phyloP scores from a whole-genome alignment of 2,113 vertebrate genomes.

The zebrafish (Danio rerio) region GRCz12tu NC_133181.1:38625501-38626000 shows the following conservation, averaged over 20 bases:
- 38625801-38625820: conserved; percentile 43
- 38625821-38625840: conserved; percentile 45
- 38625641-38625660: not conserved
- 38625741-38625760: not conserved
- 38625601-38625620: not conserved
- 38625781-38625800: conserved; percentile 43
- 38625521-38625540: not conserved
- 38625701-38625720: not conserved
- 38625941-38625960: conserved; percentile 35
- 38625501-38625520: not conserved
- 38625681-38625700: not conserved
- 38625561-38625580: not conserved
- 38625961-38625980: not conserved
- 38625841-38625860: not conserved
- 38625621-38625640: not conserved
- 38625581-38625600: not conserved
- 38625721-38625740: not conserved
- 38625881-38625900: conserved; percentile 60
- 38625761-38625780: conserved; percentile 49
- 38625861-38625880: conserved; percentile 55
- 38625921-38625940: conserved; percentile 45
- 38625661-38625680: not conserved
- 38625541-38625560: not conserved
- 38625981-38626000: not conserved
- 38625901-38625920: conserved; percentile 45